phyloP scores from a whole-genome alignment of 1,140 invertebrate genomes.

The Lasioglossum albipes region DNA sequence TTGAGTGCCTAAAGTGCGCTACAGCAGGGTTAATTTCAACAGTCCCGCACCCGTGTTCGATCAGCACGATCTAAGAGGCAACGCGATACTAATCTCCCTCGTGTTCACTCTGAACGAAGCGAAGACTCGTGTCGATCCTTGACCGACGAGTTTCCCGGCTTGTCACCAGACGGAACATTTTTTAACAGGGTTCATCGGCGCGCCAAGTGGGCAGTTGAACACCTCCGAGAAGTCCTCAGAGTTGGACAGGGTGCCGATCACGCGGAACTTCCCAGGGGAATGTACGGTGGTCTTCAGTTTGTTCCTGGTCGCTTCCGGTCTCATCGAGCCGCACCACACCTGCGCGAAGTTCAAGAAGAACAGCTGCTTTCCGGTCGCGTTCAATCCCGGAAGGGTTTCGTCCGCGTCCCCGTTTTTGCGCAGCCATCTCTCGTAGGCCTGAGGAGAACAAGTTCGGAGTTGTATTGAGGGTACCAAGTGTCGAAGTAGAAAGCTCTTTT shows the following conservation, averaged over 20 bases:
- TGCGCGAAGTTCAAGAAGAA: slow-evolving; percentile 93
- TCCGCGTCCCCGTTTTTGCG: slow-evolving; percentile 76
- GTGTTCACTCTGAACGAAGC: neutral
- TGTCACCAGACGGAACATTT: slow-evolving; percentile 92
- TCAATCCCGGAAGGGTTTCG: slow-evolving; percentile 86
- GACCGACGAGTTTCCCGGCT: slow-evolving; percentile 1
- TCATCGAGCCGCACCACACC: slow-evolving; percentile 93
- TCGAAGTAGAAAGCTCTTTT: no score
- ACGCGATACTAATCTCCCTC: neutral
- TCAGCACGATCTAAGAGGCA: neutral
- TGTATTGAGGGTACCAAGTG: no score
- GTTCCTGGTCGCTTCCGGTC: slow-evolving; percentile 90
- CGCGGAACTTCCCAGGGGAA: slow-evolving; percentile 88
- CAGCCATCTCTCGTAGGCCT: slow-evolving; percentile 86
- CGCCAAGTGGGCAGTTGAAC: slow-evolving; percentile 84
- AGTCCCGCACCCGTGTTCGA: neutral
- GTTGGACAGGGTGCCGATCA: slow-evolving; percentile 91
- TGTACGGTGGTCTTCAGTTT: slow-evolving; percentile 91
- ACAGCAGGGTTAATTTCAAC: neutral
- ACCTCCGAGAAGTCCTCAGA: slow-evolving; percentile 88
- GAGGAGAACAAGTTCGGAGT: neutral
- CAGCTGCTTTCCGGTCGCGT: slow-evolving; percentile 87
- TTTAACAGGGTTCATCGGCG: slow-evolving; percentile 88
- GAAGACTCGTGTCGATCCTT: slow-evolving; percentile 3
- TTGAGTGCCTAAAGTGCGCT: neutral